Evolutionary conservation across 2,113 vertebrate genomes (phyloP).

Genomic region (Channa argus): DNA sequence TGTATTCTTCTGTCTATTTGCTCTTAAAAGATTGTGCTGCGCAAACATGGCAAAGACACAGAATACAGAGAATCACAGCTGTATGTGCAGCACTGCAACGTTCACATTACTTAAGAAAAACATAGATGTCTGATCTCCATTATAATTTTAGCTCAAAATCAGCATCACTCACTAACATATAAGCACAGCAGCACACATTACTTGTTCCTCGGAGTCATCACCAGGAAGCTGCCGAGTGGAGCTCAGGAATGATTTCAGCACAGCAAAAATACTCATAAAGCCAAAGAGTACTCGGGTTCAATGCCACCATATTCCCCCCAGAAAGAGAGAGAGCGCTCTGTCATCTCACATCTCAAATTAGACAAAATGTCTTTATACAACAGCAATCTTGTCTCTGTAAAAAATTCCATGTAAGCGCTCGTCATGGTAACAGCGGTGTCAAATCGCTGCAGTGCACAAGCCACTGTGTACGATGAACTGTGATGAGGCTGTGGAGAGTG

Average conservation of each 20-base stretch:
- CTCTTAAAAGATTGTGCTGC: neutral
- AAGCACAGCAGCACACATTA: conserved; percentile 32
- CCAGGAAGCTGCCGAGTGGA: conserved; percentile 38
- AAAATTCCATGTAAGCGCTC: neutral
- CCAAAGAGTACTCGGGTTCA: conserved; percentile 50
- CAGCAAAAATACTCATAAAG: conserved; percentile 59
- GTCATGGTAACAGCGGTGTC: neutral
- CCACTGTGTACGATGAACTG: conserved; percentile 24
- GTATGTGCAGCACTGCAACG: conserved; percentile 19
- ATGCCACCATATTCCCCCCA: conserved; percentile 54
- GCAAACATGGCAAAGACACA: neutral
- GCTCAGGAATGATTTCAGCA: conserved; percentile 55
- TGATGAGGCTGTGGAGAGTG: conserved; percentile 25
- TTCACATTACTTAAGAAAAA: conserved; percentile 23
- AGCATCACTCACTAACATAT: conserved; percentile 27
- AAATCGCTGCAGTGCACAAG: conserved; percentile 20
- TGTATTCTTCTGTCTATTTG: neutral
- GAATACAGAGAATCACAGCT: conserved; percentile 36
- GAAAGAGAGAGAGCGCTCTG: conserved; percentile 42
- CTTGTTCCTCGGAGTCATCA: conserved; percentile 43
- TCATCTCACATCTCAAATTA: conserved; percentile 58
- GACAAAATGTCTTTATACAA: conserved; percentile 40
- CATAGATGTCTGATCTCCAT: conserved; percentile 60
- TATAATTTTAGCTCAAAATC: conserved; percentile 67
- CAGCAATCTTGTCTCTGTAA: conserved; percentile 6